A percentile compares a stretch with the other conserved stretches of the same genome.
phyloP scores from a whole-genome alignment of 1,140 invertebrate species.

The Goniozus legneri region DNA sequence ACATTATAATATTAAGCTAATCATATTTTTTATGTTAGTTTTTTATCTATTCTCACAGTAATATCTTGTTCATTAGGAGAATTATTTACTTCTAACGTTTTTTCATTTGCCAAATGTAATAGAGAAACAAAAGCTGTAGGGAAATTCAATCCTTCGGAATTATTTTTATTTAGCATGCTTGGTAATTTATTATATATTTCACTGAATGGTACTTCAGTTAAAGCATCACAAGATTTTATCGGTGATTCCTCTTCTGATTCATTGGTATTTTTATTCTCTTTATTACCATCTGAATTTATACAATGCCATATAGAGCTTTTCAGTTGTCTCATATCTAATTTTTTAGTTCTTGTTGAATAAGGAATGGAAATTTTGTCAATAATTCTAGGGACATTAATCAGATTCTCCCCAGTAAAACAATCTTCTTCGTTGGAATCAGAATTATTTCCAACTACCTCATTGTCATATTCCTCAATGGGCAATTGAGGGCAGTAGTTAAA shows the following conservation, averaged over 20 bases:
- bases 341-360: conserved; percentile 74
- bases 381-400: conserved; percentile 59
- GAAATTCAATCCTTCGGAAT: conserved; percentile 67
- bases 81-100: conserved; percentile 37
- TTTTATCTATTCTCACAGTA: conserved; percentile 15
- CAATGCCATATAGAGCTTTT: conserved; percentile 70
- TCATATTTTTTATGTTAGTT: no score
- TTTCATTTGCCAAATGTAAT: conserved; percentile 79
- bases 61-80: conserved; percentile 25
- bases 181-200: conserved; percentile 62
- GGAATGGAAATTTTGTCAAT: conserved; percentile 63
- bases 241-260: conserved; percentile 29
- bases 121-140: conserved; percentile 73
- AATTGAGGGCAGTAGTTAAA: conserved; percentile 50
- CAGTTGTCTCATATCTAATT: conserved; percentile 74
- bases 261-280: conserved; percentile 31
- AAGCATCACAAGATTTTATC: conserved; percentile 15
- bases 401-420: conserved; percentile 54
- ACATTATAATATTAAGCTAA: no score
- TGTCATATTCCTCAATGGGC: conserved; percentile 37
- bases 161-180: conserved; percentile 57
- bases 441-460: conserved; percentile 42
- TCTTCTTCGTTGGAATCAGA: conserved; percentile 48
- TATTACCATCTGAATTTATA: conserved; percentile 26
- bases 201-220: conserved; percentile 42